Base-by-base conservation (phyloP, 2,888 invertebrate genomes). In the Biston stratarius region DNA sequence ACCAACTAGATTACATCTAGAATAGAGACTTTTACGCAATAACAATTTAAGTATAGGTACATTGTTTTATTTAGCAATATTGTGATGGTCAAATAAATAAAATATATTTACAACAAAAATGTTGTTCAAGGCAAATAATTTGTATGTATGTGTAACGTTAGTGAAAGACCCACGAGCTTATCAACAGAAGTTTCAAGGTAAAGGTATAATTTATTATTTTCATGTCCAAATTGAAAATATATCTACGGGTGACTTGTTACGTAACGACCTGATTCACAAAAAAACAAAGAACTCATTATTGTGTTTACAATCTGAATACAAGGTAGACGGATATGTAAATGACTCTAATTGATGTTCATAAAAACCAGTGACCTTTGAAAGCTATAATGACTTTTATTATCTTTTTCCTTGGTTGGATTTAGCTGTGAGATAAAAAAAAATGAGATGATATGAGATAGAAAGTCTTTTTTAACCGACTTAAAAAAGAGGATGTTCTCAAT, bases 291-390 rank as follows among this genome's bases (percentile, higher is more conserved):
- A 24, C 10, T 52, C 15, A 15, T 40, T 34, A 53, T 53, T 15
- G 40, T 14, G 14, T 53, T 14, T 40, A 38, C 11, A 15, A n/a
- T 34, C 34, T 53, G 11, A 53, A 40, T 40, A 51, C 34, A 51
- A 53, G 5, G 38, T 15, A 14, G 14, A 52, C 2, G 38, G 24
- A 55, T 24, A 55, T 42, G 42, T 24, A 55, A 53, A 53, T 40
- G 42, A 42, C 12, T 12, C 33, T n/a, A 42, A 55, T 42, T 40
- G 33, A 42, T 33, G 55, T 24, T 11, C 14, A 55, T 45, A 55
- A 55, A 61, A 62, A 62, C 11, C 61, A 55, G 55, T 62, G 55
- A 62, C 0, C 55, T 47, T 12, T 15, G 55, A 55, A 61, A 14
- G 42, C 55, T 10, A 36, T 55, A 42, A 55, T 44, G 6, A 42